These are phyloP conservation scores for Cyanoramphus novaezelandiae DNA, from an alignment of 2,113 vertebrate species.

Conservation along the genomic window DNA sequence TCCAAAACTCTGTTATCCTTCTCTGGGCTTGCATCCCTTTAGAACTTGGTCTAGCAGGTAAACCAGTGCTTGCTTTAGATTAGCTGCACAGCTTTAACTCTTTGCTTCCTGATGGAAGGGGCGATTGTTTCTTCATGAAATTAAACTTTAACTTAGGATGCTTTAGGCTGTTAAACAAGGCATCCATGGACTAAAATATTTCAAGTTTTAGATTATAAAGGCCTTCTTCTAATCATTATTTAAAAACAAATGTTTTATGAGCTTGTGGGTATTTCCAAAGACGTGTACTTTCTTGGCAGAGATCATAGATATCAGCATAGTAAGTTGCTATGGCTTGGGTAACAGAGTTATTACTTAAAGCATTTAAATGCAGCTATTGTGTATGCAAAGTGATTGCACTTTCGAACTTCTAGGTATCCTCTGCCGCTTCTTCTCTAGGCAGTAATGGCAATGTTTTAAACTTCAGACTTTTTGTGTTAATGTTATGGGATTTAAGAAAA, in stretches of 20 bases:
- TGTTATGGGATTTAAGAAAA: not conserved
- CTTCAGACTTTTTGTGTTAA: not conserved
- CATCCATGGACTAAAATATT: not conserved
- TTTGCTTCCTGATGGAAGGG: not conserved
- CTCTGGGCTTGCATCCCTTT: not conserved
- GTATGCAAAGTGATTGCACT: not conserved
- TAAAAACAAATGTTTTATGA: not conserved
- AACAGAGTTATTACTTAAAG: not conserved
- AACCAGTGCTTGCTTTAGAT: not conserved
- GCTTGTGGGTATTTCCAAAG: not conserved
- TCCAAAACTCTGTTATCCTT: not conserved
- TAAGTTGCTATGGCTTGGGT: not conserved
- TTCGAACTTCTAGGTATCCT: not conserved
- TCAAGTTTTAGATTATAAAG: not conserved
- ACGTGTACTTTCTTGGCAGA: not conserved
- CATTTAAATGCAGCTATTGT: not conserved
- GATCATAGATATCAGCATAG: not conserved
- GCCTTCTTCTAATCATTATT: not conserved
- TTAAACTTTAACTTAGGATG: not conserved
- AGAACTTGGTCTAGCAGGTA: constrained; percentile 25
- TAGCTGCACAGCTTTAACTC: constrained; percentile 14
- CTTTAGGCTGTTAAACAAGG: not conserved
- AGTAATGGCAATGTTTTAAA: not conserved
- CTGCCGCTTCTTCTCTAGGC: not conserved
- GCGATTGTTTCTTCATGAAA: not conserved